A percentile compares a stretch with the other conserved stretches of the same genome.
These are phyloP conservation scores for Phoronis australis DNA, from an alignment of 2,888 invertebrate species.

Conservation along the genomic window DNA sequence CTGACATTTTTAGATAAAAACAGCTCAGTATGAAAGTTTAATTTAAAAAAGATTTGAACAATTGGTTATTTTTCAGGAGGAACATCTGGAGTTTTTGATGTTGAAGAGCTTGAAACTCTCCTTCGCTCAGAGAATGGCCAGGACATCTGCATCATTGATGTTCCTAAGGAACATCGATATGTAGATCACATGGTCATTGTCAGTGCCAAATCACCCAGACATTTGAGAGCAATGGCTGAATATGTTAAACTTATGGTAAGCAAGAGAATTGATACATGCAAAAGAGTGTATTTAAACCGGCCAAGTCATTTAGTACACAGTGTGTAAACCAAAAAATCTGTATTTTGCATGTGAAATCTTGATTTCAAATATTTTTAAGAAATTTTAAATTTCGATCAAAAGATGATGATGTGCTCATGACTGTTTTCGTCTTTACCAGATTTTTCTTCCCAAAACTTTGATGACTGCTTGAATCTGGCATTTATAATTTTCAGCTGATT, in stretches of 20 bases:
- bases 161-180: constrained; percentile 71
- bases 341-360: too few species aligned
- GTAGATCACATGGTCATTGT: constrained; percentile 80
- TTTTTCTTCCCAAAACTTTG: too few species aligned
- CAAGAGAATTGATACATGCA: too few species aligned
- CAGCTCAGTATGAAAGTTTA: neutral
- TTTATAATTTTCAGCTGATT: too few species aligned
- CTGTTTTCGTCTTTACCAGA: too few species aligned
- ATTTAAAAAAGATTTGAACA: neutral
- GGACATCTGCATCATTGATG: constrained; percentile 74
- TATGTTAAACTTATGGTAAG: constrained; percentile 38
- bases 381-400: too few species aligned
- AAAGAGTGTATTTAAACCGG: too few species aligned
- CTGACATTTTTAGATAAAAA: neutral
- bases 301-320: too few species aligned
- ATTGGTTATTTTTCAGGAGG: constrained; percentile 64
- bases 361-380: too few species aligned
- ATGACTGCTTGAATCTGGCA: too few species aligned
- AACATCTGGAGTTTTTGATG: constrained; percentile 75
- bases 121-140: constrained; percentile 71
- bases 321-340: too few species aligned
- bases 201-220: constrained; percentile 54
- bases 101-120: constrained; percentile 75
- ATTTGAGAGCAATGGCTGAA: constrained; percentile 45
- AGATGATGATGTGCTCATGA: too few species aligned